Conservation (phyloP, 2,888 invertebrate species). For the Synergus itoensis region DNA sequence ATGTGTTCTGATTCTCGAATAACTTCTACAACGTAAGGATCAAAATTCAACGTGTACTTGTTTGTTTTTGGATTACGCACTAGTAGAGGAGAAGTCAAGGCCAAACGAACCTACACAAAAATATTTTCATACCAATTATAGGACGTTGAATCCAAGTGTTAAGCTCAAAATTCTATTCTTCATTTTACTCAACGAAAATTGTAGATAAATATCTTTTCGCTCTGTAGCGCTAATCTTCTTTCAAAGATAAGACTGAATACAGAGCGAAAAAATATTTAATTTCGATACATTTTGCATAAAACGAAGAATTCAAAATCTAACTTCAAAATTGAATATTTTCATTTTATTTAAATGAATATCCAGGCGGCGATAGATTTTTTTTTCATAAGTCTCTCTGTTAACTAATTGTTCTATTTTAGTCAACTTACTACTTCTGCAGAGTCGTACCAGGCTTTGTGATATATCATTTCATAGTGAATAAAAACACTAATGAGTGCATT, state of each 20-base stretch:
- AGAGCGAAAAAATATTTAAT: too few relatives aligned
- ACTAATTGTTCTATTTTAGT: neutral
- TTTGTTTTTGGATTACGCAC: constrained; percentile 84
- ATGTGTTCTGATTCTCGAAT: constrained; percentile 91
- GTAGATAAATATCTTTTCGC: too few relatives aligned
- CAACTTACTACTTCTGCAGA: constrained; percentile 85
- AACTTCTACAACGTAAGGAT: constrained; percentile 85
- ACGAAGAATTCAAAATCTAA: too few relatives aligned
- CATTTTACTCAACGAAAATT: too few relatives aligned
- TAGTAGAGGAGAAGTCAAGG: constrained; percentile 85
- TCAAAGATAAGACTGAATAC: too few relatives aligned
- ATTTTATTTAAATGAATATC: too few relatives aligned
- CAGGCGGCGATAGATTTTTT: neutral
- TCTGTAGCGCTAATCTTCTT: too few relatives aligned
- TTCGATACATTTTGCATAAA: too few relatives aligned
- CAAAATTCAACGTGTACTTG: constrained; percentile 86
- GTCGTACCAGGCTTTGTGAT: constrained; percentile 89
- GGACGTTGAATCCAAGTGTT: too few relatives aligned
- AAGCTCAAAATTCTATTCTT: too few relatives aligned
- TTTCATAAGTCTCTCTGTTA: neutral
- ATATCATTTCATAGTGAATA: constrained; percentile 90
- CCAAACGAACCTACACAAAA: constrained; percentile 80
- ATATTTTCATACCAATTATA: constrained; percentile 1
- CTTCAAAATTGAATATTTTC: too few relatives aligned
- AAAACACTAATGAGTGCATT: constrained; percentile 90